Evolutionary conservation across 2,888 invertebrate species (phyloP), one percentile per base, ranked within the genome.

Genomic region (Selenia dentaria): DNA sequence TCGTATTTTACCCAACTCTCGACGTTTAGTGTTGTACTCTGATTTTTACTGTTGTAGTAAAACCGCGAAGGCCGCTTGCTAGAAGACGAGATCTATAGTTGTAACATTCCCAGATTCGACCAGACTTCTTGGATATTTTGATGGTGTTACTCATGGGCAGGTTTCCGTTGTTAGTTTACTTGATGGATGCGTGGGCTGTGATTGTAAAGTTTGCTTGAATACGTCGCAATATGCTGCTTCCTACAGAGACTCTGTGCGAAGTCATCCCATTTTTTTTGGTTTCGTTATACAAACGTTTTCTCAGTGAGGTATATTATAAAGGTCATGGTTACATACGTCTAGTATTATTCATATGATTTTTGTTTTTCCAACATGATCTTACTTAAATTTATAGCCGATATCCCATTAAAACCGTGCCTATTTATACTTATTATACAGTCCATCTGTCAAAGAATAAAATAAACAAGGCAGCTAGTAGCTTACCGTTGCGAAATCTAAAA

Each of bases 1-100:
- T 73, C 82, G 65, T 89, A 88, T 78, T 62, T 89, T 74, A 84
- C 71, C 38, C 37, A 42, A 54, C 67, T 69, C 68, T 66, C 71
- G 88, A 86, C 87, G 70, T 87, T 86, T 84, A 88, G 69, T 79
- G 79, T 74, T 79, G 80, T 80, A 83, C 70, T 79, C 62, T 61
- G 43, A 62, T 77, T 82, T 81, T 80, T 74, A 82, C 73, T 75
- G 79, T 81, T 71, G 83, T 80, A 70, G 79, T 81, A 71, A 79
- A 80, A 71, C 59, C 70, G 47, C 35, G 41, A 82, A 85, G 82
- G 83, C 67, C 81, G 64, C 72, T 68, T 63, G 67, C 69, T 80
- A 77, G 73, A 60, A 59, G 43, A 51, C 10, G 24, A 8, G 16
- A 32, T 28, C 14, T 32, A 44, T 20, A 54, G 37, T 55, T 46